Evolutionary conservation across 2,797 vertebrate species (phyloP).

Genomic region (Rhinichthys osculus): DNA sequence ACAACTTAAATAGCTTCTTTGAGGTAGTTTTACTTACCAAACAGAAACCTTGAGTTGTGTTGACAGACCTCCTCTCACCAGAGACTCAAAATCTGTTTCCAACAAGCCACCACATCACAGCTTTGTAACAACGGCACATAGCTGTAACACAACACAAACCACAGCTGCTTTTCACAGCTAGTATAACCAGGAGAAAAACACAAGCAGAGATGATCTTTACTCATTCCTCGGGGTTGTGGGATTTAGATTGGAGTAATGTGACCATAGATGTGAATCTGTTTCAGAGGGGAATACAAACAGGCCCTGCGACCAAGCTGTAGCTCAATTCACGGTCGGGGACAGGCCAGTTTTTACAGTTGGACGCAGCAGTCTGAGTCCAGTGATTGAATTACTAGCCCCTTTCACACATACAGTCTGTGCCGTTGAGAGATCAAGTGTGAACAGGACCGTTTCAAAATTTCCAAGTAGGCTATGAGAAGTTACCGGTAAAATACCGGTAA

Average conservation of each 20-base stretch:
- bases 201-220: conserved; percentile 1
- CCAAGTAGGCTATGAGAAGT: background rate
- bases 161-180: conserved; percentile 4
- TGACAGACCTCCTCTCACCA: background rate
- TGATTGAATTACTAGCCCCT: background rate
- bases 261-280: background rate
- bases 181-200: conserved; percentile 11
- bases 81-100: background rate
- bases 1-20: background rate
- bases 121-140: background rate
- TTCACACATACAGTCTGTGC: background rate
- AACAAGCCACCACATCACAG: conserved; percentile 18
- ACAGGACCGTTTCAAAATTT: background rate
- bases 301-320: background rate
- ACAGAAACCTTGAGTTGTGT: background rate
- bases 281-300: background rate
- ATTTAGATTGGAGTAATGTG: background rate
- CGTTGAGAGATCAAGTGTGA: background rate
- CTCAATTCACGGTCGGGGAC: background rate
- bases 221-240: background rate
- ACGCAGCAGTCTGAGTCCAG: background rate
- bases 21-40: background rate
- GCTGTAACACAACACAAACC: conserved; percentile 16
- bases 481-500: background rate
- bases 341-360: background rate